Base-by-base conservation (phyloP, 2,888 invertebrate genomes). In the Pristionchus maxplancki region DNA sequence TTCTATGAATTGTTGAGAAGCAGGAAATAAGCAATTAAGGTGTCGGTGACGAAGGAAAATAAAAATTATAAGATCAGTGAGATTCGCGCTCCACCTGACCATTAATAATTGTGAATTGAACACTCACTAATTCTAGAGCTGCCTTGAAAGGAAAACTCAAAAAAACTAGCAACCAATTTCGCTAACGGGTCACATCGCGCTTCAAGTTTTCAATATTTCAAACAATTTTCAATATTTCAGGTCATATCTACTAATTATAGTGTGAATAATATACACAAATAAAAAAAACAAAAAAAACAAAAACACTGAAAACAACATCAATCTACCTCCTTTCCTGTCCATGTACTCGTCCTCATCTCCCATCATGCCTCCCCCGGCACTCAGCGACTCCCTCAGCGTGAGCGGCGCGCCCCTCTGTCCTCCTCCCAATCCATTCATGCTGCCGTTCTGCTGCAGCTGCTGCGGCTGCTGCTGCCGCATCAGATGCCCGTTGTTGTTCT, bases 291-390 rank as follows among this genome's bases (percentile, higher is more conserved):
- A n/a, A n/a, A n/a, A n/a, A n/a, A n/a, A n/a, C n/a, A n/a, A n/a
- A n/a, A n/a, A 58, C 53, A 17, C 13, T 20, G 20, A 17, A 58
- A 15, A 58, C 9, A 28, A 64, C 28, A 64, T 28, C 28, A 64
- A 48, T 62, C n/a, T 24, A 78, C 78, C 78, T 78, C 78, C 78
- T 17, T 78, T 78, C 44, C 78, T 78, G 28, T 78, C 78, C 78
- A 78, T 78, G 44, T 40, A 78, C n/a, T 78, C 78, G 1, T 78
- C 78, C 44, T 78, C 78, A 1, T 78, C 78, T 13, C 44, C 78
- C 78, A 78, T 40, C 78, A 78, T 78, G 20, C 40, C n/a, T 28
- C 78, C 78, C 24, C 78, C 78, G 1, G 31, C 67, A 17, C 28
- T 28, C n/a, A 78, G 44, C 17, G 78, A 78, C 9, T 78, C 78